Evolutionary conservation across 2,888 invertebrate genomes (phyloP), one percentile per base, ranked within the genome.

Genomic region (Drosophila anomelani): DNA sequence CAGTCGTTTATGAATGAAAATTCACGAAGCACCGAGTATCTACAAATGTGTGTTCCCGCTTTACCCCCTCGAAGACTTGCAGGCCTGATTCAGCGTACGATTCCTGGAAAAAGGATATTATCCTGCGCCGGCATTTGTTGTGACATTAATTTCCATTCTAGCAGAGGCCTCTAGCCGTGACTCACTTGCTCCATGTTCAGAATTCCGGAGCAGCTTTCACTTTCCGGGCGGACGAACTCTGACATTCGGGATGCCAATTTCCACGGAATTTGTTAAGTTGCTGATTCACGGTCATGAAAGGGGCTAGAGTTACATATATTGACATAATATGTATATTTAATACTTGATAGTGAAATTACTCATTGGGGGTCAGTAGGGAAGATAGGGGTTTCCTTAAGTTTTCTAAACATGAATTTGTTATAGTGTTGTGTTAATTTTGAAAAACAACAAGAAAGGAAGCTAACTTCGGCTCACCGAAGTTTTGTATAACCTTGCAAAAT

Each of bases 71-170:
- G 4, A 41, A 23, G 67, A 8, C 34, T 23, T 26, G 39, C 12
- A 26, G 57, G 66, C 49, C 80, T 89, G 90, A 90, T 77, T 90
- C 90, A 90, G 77, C 79, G 51, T 15, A 39, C 58, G 61, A 80
- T 90, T 90, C 90, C 83, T 80, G 89, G 90, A 90, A 90, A 66
- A 90, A 86, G 86, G 90, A 89, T 86, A 83, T 77, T 79, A 86
- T 83, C 88, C 82, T 80, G 78, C 76, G 78, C 59, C 74, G 81
- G 79, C 76, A 80, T 89, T 83, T 90, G 90, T 90, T 88, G 75
- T 85, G 85, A 78, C 83, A 70, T 76, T 68, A 77, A 71, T 59
- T 72, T 68, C 12, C 17, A 38, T 51, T 58, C 55, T 20, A 10
- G 34, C 67, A 32, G 56, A 54, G 56, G 54, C 20, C 67, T 60